These are phyloP conservation scores for Glaucopsyche alexis DNA, from an alignment of 2,888 invertebrate genomes.

Conservation along the genomic window DNA sequence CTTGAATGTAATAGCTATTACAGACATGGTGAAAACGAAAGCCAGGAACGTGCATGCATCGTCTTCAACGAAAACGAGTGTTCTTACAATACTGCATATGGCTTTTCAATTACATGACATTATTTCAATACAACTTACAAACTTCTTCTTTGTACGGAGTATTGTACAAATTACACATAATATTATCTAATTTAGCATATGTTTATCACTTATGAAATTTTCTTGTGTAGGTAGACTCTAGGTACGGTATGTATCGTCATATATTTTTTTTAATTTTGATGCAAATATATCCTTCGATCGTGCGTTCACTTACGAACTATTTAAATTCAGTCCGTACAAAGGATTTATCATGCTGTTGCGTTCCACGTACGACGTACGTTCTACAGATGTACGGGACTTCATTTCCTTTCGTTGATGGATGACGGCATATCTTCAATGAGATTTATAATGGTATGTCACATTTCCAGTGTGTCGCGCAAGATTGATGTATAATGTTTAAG, in stretches of 20 bases:
- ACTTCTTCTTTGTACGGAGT: too few relatives aligned
- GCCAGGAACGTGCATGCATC: too few relatives aligned
- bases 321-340: constrained; percentile 27
- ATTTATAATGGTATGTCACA: constrained; percentile 77
- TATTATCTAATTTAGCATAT: too few relatives aligned
- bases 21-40: too few relatives aligned
- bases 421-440: constrained; percentile 73
- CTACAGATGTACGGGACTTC: constrained; percentile 53
- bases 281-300: neutral
- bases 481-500: constrained; percentile 43
- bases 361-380: constrained; percentile 37
- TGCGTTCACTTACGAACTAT: constrained; percentile 5
- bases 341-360: constrained; percentile 36
- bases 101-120: too few relatives aligned
- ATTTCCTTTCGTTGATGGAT: constrained; percentile 77
- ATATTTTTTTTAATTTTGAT: neutral
- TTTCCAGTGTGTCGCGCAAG: constrained; percentile 51
- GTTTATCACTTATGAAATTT: too few relatives aligned
- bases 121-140: too few relatives aligned
- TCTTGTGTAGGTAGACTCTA: too few relatives aligned
- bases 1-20: neutral
- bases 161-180: too few relatives aligned
- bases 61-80: too few relatives aligned
- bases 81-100: too few relatives aligned
- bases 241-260: too few relatives aligned